A percentile compares a stretch with the other conserved stretches of the same genome.
Conservation (phyloP, 2,888 invertebrate genomes). For the Brenthis daphne region DNA sequence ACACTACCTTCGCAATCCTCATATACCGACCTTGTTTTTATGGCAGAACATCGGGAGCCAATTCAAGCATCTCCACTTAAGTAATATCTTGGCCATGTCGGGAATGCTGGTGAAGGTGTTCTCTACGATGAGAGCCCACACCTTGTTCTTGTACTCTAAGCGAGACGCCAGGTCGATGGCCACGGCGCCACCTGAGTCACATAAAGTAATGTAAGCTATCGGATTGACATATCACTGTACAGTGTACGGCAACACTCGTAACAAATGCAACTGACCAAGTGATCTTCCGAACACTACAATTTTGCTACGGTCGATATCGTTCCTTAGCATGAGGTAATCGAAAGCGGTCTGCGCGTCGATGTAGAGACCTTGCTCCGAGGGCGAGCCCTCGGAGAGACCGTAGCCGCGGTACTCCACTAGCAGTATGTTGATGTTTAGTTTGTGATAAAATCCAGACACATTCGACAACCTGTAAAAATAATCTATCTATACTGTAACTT, state of each 20-base stretch:
- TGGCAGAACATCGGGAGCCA: constrained; percentile 92
- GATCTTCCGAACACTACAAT: constrained; percentile 96
- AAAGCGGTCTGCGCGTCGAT: constrained; percentile 93
- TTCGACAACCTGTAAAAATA: constrained; percentile 86
- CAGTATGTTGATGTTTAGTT: constrained; percentile 91
- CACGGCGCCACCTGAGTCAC: constrained; percentile 90
- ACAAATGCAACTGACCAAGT: constrained; percentile 80
- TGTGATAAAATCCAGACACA: constrained; percentile 91
- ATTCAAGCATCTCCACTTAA: constrained; percentile 87
- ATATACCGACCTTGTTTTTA: constrained; percentile 91
- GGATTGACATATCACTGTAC: background rate
- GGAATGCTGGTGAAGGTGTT: constrained; percentile 98
- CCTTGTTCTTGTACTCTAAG: constrained; percentile 87
- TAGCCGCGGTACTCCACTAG: constrained; percentile 98
- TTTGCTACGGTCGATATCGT: constrained; percentile 91
- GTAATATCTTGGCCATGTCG: constrained; percentile 92
- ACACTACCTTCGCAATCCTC: background rate
- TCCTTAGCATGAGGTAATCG: constrained; percentile 90
- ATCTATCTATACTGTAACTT: too few relatives aligned
- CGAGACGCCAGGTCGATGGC: constrained; percentile 93
- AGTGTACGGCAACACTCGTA: too few relatives aligned
- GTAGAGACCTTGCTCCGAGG: constrained; percentile 93
- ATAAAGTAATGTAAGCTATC: background rate
- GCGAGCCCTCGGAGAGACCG: constrained; percentile 94
- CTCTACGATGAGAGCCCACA: constrained; percentile 94